These are phyloP conservation scores for Brachyistius frenatus DNA, from an alignment of 2,113 vertebrate species.

Conservation along the genomic window DNA sequence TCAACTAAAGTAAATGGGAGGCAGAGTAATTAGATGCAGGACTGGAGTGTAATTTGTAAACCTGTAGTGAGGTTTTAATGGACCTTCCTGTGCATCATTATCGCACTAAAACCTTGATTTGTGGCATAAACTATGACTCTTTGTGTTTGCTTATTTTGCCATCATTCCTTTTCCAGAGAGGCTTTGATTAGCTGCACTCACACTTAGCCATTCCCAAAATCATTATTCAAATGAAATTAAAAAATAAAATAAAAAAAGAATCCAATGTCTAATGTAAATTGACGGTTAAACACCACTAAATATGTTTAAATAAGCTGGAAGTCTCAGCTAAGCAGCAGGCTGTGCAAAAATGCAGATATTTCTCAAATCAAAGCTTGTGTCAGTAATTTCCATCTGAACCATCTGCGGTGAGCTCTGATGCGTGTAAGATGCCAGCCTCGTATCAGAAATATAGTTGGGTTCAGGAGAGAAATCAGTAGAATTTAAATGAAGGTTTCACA, in stretches of 20 bases:
- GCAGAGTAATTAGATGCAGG: too few species aligned
- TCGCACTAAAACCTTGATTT: too few species aligned
- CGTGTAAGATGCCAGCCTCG: background rate
- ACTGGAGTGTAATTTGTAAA: too few species aligned
- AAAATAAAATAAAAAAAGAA: background rate
- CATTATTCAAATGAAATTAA: background rate
- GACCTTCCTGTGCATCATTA: too few species aligned
- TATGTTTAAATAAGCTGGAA: background rate
- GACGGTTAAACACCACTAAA: background rate
- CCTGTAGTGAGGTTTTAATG: too few species aligned
- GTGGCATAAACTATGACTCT: too few species aligned
- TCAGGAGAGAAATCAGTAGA: background rate
- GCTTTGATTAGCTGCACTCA: too few species aligned
- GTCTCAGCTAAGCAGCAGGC: background rate
- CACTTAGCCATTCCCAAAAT: background rate
- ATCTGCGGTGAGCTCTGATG: background rate
- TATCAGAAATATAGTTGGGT: background rate
- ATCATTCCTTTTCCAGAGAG: too few species aligned
- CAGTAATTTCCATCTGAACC: background rate
- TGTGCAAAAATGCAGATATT: background rate
- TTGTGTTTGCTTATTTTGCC: too few species aligned
- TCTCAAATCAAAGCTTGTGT: background rate
- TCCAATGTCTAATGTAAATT: background rate
- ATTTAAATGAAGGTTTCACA: conserved; percentile 22
- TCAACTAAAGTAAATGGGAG: too few species aligned